Evolutionary conservation across 2,888 invertebrate species (phyloP), one percentile per base, ranked within the genome.

Genomic region (Stomorhina lunata): DNA sequence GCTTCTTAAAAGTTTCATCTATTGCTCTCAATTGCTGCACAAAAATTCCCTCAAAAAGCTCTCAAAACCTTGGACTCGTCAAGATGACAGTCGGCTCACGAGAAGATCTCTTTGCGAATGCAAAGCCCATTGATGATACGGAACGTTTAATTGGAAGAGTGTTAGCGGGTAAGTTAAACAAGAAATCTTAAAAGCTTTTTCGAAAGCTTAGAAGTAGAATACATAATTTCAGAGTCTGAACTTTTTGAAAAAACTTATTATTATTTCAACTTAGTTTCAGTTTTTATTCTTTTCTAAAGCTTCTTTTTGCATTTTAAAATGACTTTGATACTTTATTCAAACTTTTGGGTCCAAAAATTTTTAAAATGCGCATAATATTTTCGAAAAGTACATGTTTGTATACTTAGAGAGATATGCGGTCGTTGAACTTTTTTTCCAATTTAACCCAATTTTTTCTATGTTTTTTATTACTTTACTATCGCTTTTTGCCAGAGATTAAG

Each of bases 81-180:
- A 87, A 84, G 81, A 91, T 91, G 91, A 91, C 91, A 50, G 89
- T 91, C 85, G 90, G 90, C 63, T 90, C 89, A 83, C 88, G 90
- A 34, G 91, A 91, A 85, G 90, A 91, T 87, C 87, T 91, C 25
- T 91, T 91, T 86, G 89, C 90, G 45, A 89, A 86, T 84, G 89
- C 89, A 78, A 88, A 89, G 68, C 87, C 87, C 65, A 90, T 90
- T 45, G 89, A 90, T 80, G 90, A 90, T 86, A 90, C 90, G 34
- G 90, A 91, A 84, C 90, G 90, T 83, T 86, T 91, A 66, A 91
- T 91, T 84, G 91, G 90, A 61, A 86, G 91, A 65, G 90, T 91
- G 40, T 82, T 91, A 84, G 91, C 91, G 87, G 91, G 91, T 91
- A 85, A 90, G 90, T 89, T 34, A 0, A 9, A 29, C 10, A 22